Conservation (phyloP, 2,113 vertebrate species). For the Poeciliopsis turrubarensis region DNA sequence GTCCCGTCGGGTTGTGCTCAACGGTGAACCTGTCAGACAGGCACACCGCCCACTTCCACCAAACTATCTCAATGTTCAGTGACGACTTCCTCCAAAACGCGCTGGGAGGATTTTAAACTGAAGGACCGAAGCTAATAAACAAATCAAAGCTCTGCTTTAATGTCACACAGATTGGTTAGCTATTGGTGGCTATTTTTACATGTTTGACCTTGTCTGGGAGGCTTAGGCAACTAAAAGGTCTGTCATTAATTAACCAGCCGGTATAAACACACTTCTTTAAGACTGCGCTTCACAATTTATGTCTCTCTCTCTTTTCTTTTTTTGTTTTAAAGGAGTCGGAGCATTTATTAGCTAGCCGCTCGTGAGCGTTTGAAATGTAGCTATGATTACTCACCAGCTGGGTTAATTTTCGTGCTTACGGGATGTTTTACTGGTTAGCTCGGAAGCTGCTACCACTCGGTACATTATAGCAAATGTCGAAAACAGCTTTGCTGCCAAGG, state of each 20-base stretch:
- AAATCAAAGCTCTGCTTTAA: too few species aligned
- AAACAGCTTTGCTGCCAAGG: background rate
- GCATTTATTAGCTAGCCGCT: background rate
- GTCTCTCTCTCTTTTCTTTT: too few species aligned
- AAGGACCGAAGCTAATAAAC: too few species aligned
- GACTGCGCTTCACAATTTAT: background rate
- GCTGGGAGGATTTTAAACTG: background rate
- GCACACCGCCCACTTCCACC: constrained; percentile 11
- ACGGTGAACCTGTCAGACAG: background rate
- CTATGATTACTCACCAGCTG: constrained; percentile 51
- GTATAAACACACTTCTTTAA: background rate
- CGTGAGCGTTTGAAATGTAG: background rate
- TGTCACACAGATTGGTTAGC: background rate
- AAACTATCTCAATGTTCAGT: background rate
- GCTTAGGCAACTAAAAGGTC: background rate
- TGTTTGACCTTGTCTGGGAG: constrained; percentile 31
- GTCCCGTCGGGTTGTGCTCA: constrained; percentile 1
- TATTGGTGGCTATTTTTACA: background rate
- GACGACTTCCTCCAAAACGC: background rate
- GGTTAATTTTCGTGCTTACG: constrained; percentile 25
- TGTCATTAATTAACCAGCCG: constrained; percentile 4
- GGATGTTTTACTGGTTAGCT: constrained; percentile 18
- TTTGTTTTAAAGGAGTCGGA: too few species aligned
- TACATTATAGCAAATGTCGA: constrained; percentile 15
- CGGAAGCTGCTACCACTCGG: constrained; percentile 14